Percentiles rank a stretch among this genome's conserved stretches.
Evolutionary conservation across 2,888 invertebrate species (phyloP).

Genomic region (Chloromyia formosa): DNA sequence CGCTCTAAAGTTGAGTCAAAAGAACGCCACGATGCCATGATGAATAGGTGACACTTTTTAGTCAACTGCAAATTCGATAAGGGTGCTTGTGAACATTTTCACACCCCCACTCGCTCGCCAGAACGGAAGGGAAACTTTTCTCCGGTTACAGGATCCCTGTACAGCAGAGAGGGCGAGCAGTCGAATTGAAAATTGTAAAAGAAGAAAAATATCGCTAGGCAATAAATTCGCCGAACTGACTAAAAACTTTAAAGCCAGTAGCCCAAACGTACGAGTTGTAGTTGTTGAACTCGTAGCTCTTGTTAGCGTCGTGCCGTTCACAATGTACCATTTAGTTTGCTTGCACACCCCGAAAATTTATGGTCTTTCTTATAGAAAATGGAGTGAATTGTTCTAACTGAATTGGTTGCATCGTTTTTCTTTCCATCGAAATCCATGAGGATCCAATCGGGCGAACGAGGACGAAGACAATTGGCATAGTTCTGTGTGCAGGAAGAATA

Average conservation of each 20-base stretch:
- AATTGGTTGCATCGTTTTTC: slow-evolving; percentile 43
- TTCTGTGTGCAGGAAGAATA: not conserved
- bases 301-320: slow-evolving; percentile 21
- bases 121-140: too few relatives aligned
- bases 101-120: too few relatives aligned
- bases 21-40: slow-evolving; percentile 14
- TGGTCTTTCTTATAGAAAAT: slow-evolving; percentile 43
- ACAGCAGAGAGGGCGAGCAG: not conserved
- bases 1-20: not conserved
- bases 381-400: slow-evolving; percentile 45
- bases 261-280: too few relatives aligned
- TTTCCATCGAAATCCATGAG: slow-evolving; percentile 19
- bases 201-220: slow-evolving; percentile 37
- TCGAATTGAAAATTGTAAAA: slow-evolving; percentile 6
- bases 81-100: too few relatives aligned
- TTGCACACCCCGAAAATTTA: slow-evolving; percentile 32
- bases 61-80: slow-evolving; percentile 34
- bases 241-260: slow-evolving; percentile 35
- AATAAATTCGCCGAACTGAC: slow-evolving; percentile 40
- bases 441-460: slow-evolving; percentile 4
- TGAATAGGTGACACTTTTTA: slow-evolving; percentile 41
- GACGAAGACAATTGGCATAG: not conserved
- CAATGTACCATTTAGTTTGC: slow-evolving; percentile 41
- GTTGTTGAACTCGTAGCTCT: slow-evolving; percentile 10
- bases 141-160: too few relatives aligned